A percentile compares a stretch with the other conserved stretches of the same genome.
Conservation (phyloP, 1,140 invertebrate genomes). For the Phenacoccus solenopsis region DNA sequence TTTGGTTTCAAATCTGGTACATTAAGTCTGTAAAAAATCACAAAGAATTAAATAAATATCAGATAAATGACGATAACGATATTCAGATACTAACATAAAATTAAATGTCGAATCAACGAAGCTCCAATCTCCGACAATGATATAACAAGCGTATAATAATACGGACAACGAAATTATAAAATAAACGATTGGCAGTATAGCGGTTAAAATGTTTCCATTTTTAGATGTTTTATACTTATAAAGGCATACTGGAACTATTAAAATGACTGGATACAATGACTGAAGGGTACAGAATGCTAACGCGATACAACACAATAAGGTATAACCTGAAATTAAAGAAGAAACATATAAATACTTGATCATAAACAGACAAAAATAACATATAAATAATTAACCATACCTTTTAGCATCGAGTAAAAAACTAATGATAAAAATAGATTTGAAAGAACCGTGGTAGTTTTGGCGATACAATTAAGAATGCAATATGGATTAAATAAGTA, state of each 20-base stretch:
- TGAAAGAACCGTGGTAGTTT: slow-evolving; percentile 79
- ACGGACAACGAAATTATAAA: slow-evolving; percentile 11
- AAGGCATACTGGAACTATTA: slow-evolving; percentile 58
- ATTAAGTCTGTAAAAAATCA: slow-evolving; percentile 47
- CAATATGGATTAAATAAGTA: slow-evolving; percentile 90
- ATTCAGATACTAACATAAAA: slow-evolving; percentile 78
- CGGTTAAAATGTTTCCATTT: slow-evolving; percentile 36
- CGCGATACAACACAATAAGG: slow-evolving; percentile 43
- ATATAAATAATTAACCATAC: slow-evolving; percentile 32
- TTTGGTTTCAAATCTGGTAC: slow-evolving; percentile 93
- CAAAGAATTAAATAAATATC: not conserved
- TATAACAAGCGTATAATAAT: slow-evolving; percentile 20
- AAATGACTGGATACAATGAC: slow-evolving; percentile 70
- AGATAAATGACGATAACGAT: slow-evolving; percentile 24
- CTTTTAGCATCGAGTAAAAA: slow-evolving; percentile 54
- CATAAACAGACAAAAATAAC: slow-evolving; percentile 25
- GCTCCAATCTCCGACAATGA: slow-evolving; percentile 41
- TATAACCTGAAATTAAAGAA: slow-evolving; percentile 32
- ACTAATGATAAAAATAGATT: slow-evolving; percentile 66
- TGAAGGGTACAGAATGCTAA: slow-evolving; percentile 68
- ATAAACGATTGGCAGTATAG: slow-evolving; percentile 34
- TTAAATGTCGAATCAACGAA: slow-evolving; percentile 69
- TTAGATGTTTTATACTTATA: slow-evolving; percentile 23
- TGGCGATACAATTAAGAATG: slow-evolving; percentile 76
- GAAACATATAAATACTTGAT: slow-evolving; percentile 25